A percentile compares a stretch with the other conserved stretches of the same genome.
Evolutionary conservation across 2,113 vertebrate species (phyloP).

Genomic region (Elephas maximus): DNA sequence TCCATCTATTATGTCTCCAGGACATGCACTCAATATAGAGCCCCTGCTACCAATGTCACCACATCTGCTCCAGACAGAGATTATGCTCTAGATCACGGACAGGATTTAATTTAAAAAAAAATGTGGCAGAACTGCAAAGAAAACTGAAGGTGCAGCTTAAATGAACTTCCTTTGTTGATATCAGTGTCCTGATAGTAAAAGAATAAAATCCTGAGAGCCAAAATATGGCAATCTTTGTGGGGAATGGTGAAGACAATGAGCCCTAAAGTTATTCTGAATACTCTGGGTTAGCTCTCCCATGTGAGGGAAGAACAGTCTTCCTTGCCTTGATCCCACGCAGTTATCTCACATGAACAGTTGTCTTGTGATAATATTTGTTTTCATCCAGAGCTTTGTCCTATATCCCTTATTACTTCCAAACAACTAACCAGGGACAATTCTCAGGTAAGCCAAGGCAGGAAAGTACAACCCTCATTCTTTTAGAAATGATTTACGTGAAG

Average conservation of each 20-base stretch:
- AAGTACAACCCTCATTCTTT: too few relatives aligned
- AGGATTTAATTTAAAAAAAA: background rate
- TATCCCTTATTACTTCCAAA: too few relatives aligned
- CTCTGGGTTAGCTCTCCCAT: background rate
- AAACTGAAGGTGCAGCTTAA: background rate
- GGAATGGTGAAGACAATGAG: background rate
- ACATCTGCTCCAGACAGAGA: background rate
- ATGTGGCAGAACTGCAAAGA: background rate
- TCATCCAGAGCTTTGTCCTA: too few relatives aligned
- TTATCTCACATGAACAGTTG: background rate
- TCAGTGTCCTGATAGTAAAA: background rate
- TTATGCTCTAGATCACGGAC: background rate
- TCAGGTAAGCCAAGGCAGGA: too few relatives aligned
- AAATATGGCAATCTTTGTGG: background rate
- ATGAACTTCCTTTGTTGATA: background rate
- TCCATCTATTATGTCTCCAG: too few relatives aligned
- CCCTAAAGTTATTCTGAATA: background rate
- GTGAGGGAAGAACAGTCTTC: too few relatives aligned
- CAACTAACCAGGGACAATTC: too few relatives aligned
- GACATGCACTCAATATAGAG: background rate
- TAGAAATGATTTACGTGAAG: too few relatives aligned
- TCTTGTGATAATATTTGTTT: background rate
- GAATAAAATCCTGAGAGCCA: background rate
- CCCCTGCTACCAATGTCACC: background rate
- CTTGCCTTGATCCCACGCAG: too few relatives aligned